Percentiles rank a stretch among this genome's conserved stretches.
Evolutionary conservation across 2,113 vertebrate species (phyloP).

Genomic region (Rhizomys pruinosus): DNA sequence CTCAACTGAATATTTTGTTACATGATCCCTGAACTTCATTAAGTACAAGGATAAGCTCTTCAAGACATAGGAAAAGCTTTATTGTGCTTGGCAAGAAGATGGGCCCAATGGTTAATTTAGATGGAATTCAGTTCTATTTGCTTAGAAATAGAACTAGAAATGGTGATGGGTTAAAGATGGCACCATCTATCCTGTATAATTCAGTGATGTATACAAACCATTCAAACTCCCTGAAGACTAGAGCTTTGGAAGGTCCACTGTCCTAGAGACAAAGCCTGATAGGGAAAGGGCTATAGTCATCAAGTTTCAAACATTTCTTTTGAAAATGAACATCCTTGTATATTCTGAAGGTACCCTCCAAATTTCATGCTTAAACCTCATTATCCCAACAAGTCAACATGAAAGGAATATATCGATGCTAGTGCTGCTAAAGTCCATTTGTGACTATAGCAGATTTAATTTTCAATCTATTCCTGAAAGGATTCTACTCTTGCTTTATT

Average conservation of each 20-base stretch:
- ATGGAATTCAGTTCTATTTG: background rate
- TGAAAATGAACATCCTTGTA: background rate
- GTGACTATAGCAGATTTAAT: background rate
- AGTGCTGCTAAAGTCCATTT: background rate
- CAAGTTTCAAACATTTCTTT: background rate
- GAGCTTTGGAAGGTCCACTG: background rate
- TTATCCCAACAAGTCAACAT: background rate
- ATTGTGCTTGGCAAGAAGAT: background rate
- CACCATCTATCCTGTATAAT: fast-evolving
- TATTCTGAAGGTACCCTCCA: background rate
- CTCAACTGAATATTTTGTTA: background rate
- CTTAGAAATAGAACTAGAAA: background rate
- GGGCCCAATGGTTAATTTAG: background rate
- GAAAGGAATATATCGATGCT: background rate
- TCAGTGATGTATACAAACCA: no score
- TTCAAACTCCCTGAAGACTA: no score
- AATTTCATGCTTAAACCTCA: background rate
- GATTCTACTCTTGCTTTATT: background rate
- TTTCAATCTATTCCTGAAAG: background rate
- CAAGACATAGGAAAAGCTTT: background rate
- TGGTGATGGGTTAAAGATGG: background rate
- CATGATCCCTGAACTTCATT: background rate
- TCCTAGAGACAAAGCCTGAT: background rate
- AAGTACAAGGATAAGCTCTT: background rate
- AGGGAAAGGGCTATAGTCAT: background rate